A percentile compares a stretch with the other conserved stretches of the same genome.
phyloP scores from a whole-genome alignment of 2,113 vertebrate genomes.

The Macquaria australasica region DNA sequence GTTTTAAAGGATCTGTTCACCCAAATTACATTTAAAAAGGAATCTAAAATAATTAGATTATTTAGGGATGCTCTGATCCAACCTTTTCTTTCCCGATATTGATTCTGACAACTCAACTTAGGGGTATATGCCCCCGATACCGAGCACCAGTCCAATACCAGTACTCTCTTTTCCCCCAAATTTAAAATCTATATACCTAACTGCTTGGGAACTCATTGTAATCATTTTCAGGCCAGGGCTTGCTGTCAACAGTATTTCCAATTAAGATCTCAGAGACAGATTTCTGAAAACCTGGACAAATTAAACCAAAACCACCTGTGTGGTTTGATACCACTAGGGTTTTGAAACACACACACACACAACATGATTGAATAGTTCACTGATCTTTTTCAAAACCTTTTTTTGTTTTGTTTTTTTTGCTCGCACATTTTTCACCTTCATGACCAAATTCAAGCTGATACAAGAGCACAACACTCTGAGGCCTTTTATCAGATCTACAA shows the following conservation, averaged over 20 bases:
- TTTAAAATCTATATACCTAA: not conserved
- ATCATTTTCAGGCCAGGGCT: too few species aligned
- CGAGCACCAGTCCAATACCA: not conserved
- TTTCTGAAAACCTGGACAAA: not conserved
- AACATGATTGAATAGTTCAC: not conserved
- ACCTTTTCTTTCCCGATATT: not conserved
- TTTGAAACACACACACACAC: not conserved
- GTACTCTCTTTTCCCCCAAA: not conserved
- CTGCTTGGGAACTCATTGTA: not conserved
- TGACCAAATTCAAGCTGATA: not conserved
- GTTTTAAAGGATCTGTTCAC: not conserved
- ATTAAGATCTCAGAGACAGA: not conserved
- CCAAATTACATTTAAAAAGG: not conserved
- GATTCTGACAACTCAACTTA: not conserved
- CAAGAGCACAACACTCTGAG: not conserved
- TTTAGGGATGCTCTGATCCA: not conserved
- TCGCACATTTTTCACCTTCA: not conserved
- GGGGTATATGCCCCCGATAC: not conserved
- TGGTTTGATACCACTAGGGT: not conserved
- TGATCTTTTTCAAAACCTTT: not conserved
- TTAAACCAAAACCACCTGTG: not conserved
- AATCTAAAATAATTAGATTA: not conserved
- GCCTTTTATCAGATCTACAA: constrained; percentile 45
- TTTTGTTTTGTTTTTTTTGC: not conserved
- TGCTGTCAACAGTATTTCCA: not conserved